Percentiles rank a stretch among this genome's conserved stretches.
Evolutionary conservation across 2,113 vertebrate species (phyloP).

Genomic region (Hemibates koningsi): DNA sequence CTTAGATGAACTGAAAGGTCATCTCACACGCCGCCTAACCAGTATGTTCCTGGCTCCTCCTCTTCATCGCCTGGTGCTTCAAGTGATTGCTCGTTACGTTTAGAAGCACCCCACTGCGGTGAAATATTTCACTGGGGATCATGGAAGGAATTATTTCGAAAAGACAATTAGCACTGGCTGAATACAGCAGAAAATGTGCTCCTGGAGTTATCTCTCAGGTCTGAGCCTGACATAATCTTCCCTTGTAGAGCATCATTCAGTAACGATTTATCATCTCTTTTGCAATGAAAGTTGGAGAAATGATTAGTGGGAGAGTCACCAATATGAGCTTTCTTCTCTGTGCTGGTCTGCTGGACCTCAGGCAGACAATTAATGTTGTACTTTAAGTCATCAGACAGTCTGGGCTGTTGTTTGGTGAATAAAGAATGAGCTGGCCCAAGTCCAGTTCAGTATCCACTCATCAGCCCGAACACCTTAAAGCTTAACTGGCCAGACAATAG

Average conservation of each 20-base stretch:
- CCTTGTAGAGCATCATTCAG: background rate
- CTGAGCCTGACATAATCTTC: background rate
- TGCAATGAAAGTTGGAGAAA: background rate
- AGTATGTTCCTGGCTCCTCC: conserved; percentile 48
- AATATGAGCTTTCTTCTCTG: background rate
- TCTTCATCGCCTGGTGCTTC: conserved; percentile 34
- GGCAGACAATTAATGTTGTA: conserved; percentile 6
- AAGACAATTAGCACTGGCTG: conserved; percentile 30
- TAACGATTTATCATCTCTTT: background rate
- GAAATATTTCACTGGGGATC: conserved; percentile 52
- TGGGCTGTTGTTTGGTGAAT: conserved; percentile 23
- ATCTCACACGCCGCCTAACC: conserved; percentile 40
- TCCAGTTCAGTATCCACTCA: conserved; percentile 34
- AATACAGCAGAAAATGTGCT: background rate
- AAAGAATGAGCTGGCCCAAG: conserved; percentile 24
- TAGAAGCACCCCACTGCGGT: conserved; percentile 57
- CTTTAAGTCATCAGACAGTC: conserved; percentile 8
- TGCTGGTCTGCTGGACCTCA: background rate
- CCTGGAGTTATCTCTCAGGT: background rate
- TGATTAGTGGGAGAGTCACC: background rate
- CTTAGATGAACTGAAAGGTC: conserved; percentile 64
- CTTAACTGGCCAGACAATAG: conserved; percentile 48
- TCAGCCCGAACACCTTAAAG: conserved; percentile 53
- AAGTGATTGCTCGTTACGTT: conserved; percentile 52
- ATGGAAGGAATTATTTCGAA: conserved; percentile 43